Evolutionary conservation across 2,797 vertebrate genomes (phyloP).

Genomic region (Scolopax bukidnonensis): DNA sequence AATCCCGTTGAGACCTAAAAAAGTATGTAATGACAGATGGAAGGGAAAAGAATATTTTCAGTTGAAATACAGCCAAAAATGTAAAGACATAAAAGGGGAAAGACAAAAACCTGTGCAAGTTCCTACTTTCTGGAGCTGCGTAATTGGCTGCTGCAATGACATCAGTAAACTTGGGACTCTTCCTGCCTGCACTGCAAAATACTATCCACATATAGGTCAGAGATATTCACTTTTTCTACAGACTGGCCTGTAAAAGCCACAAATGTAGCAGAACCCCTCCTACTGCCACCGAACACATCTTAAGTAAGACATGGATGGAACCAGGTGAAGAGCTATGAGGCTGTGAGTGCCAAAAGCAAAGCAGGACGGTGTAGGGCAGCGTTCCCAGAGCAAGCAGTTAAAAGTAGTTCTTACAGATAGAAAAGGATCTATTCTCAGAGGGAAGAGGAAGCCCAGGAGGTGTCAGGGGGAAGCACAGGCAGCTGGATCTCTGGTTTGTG

Average conservation of each 20-base stretch:
- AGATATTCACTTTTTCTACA: not conserved
- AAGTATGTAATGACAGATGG: not conserved
- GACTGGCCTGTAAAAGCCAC: not conserved
- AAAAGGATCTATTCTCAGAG: not conserved
- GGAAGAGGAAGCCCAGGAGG: not conserved
- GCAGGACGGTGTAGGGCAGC: not conserved
- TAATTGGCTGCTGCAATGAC: not conserved
- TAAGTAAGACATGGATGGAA: not conserved
- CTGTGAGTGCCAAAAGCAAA: not conserved
- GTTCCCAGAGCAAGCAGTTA: not conserved
- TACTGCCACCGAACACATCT: rapidly evolving
- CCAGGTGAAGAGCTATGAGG: not conserved
- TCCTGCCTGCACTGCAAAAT: not conserved
- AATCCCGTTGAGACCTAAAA: not conserved
- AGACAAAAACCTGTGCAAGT: not conserved
- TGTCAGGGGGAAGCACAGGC: not conserved
- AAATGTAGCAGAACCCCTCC: not conserved
- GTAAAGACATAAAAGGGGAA: not conserved
- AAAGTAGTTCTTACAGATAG: not conserved
- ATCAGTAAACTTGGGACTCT: not conserved
- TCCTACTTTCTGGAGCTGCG: not conserved
- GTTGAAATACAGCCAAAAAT: not conserved
- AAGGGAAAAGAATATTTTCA: not conserved
- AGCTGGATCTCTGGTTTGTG: not conserved
- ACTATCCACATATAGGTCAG: not conserved